Evolutionary conservation across 64 coral and sea anemone species (phyloP).

Genomic region (Pocillopora damicornis): DNA sequence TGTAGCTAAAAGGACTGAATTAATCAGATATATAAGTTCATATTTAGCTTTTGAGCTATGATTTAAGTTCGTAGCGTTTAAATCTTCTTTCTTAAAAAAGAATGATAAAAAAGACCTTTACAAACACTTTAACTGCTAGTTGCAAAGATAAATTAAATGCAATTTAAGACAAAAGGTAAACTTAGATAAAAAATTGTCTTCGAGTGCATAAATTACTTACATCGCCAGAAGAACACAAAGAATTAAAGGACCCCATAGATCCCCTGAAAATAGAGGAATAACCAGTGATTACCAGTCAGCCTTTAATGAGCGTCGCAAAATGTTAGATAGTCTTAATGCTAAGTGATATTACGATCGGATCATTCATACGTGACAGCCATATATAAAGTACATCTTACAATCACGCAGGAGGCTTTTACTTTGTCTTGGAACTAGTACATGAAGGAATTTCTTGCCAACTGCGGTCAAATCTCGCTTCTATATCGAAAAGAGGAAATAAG

Average conservation of each 20-base stretch:
- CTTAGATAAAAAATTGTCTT: no score
- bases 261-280: slow-evolving; percentile 62
- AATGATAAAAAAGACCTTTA: no score
- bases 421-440: slow-evolving; percentile 90
- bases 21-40: background rate
- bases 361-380: no score
- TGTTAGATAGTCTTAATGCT: background rate
- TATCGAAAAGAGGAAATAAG: slow-evolving; percentile 13
- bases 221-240: slow-evolving; percentile 95
- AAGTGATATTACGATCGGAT: background rate
- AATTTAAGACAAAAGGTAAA: no score
- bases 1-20: no score
- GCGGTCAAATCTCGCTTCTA: slow-evolving; percentile 94
- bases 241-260: slow-evolving; percentile 98
- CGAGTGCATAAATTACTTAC: slow-evolving; percentile 56
- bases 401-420: slow-evolving; percentile 92
- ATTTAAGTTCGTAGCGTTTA: background rate
- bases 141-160: background rate
- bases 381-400: slow-evolving; percentile 61
- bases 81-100: no score
- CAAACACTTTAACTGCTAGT: no score
- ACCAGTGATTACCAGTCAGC: background rate
- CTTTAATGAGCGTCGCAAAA: background rate
- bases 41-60: background rate
- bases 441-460: slow-evolving; percentile 95